phyloP scores from a whole-genome alignment of 1,140 invertebrate species.

The Trichonephila clavata region DNA sequence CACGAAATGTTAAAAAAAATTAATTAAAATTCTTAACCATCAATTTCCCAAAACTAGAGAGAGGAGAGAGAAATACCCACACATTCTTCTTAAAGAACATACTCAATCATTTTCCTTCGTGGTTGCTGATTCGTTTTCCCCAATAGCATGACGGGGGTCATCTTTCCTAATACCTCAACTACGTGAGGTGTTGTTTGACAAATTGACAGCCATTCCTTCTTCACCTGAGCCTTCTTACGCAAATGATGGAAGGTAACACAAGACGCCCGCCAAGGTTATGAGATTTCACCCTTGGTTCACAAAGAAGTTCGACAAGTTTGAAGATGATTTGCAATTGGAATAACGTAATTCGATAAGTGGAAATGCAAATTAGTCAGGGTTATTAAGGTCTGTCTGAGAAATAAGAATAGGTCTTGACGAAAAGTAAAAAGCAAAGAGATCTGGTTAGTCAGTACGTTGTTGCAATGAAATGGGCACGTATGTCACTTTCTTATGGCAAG shows the following conservation, averaged over 20 bases:
- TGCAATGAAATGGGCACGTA: too few species aligned
- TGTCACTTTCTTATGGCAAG: too few species aligned
- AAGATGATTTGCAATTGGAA: not conserved
- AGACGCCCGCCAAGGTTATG: constrained; percentile 20
- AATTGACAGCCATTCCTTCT: constrained; percentile 52
- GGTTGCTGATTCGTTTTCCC: not conserved
- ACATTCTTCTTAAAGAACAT: not conserved
- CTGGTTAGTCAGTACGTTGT: too few species aligned
- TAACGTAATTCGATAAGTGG: constrained; percentile 14
- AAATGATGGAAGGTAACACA: constrained; percentile 40
- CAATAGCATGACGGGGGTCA: constrained; percentile 6
- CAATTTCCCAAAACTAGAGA: too few species aligned
- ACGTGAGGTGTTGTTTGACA: constrained; percentile 59
- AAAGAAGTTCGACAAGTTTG: not conserved
- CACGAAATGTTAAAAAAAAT: too few species aligned
- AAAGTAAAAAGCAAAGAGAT: not conserved
- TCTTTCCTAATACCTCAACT: constrained; percentile 36
- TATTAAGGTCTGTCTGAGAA: not conserved
- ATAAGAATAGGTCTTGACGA: not conserved
- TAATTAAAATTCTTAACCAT: too few species aligned
- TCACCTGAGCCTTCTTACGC: constrained; percentile 23
- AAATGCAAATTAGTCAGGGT: not conserved
- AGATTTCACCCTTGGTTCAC: not conserved
- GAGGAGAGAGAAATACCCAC: too few species aligned
- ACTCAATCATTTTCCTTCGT: too few species aligned